Evolutionary conservation across 2,888 invertebrate species (phyloP).

Genomic region (Ochlodes sylvanus): DNA sequence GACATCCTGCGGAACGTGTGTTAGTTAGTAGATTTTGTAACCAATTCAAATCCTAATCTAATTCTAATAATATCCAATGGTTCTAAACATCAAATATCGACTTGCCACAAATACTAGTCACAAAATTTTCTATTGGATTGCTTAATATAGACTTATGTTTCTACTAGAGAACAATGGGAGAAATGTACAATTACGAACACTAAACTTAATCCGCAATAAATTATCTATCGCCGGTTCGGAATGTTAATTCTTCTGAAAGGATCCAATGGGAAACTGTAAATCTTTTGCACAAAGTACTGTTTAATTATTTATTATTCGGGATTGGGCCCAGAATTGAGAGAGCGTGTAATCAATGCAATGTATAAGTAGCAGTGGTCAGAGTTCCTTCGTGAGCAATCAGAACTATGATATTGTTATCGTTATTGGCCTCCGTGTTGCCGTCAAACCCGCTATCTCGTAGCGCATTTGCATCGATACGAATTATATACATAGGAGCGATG

Average conservation of each 20-base stretch:
- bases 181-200: background rate
- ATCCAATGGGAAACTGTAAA: background rate
- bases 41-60: no score
- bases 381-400: background rate
- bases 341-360: no score
- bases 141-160: no score
- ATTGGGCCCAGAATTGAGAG: background rate
- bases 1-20: no score
- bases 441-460: constrained; percentile 1
- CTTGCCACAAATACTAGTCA: no score
- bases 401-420: background rate
- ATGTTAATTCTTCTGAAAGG: background rate
- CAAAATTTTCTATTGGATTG: no score
- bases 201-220: background rate
- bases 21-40: no score
- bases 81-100: no score
- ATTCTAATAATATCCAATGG: no score
- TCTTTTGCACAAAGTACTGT: constrained; percentile 1
- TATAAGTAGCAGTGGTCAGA: background rate
- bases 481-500: constrained; percentile 9
- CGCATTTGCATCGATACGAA: constrained; percentile 27
- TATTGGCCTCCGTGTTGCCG: background rate
- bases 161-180: background rate
- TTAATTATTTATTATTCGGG: background rate
- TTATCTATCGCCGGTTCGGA: background rate